phyloP scores from a whole-genome alignment of 2,888 invertebrate species.

The Eupithecia subfuscata region DNA sequence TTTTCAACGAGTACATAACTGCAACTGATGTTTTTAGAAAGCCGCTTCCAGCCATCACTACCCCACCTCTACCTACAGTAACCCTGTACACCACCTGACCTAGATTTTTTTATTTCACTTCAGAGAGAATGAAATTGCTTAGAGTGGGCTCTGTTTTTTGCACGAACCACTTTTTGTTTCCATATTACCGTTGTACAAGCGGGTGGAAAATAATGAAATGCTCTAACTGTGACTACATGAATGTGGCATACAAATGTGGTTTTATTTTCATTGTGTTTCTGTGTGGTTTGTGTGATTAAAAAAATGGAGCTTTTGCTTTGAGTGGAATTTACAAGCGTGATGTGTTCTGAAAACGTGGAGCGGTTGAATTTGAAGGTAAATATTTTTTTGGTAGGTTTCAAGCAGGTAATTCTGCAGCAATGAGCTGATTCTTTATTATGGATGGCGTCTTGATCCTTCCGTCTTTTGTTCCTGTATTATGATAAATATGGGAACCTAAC shows the following conservation, averaged over 20 bases:
- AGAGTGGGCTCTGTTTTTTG: constrained; percentile 63
- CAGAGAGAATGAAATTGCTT: constrained; percentile 78
- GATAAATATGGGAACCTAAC: too few relatives aligned
- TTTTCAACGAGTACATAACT: too few relatives aligned
- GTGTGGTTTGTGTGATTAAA: constrained; percentile 15
- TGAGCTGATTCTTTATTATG: too few relatives aligned
- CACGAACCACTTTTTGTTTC: constrained; percentile 67
- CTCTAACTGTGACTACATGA: constrained; percentile 21
- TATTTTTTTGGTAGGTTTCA: too few relatives aligned
- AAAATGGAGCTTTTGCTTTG: constrained; percentile 6
- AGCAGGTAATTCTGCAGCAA: too few relatives aligned
- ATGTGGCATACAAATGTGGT: constrained; percentile 18
- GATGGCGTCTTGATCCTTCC: too few relatives aligned
- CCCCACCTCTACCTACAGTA: constrained; percentile 53
- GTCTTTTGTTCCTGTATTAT: too few relatives aligned
- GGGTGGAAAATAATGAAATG: constrained; percentile 49
- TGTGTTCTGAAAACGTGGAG: neutral
- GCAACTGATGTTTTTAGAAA: too few relatives aligned
- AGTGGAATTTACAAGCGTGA: neutral
- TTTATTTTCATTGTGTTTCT: constrained; percentile 8
- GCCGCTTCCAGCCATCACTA: constrained; percentile 52
- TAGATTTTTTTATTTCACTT: constrained; percentile 79
- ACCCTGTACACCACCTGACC: constrained; percentile 67
- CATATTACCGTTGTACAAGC: constrained; percentile 54
- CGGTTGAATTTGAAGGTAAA: neutral